Percentiles rank a stretch among this genome's conserved stretches.
phyloP scores from a whole-genome alignment of 2,888 invertebrate species.

The Conchocele bisecta region DNA sequence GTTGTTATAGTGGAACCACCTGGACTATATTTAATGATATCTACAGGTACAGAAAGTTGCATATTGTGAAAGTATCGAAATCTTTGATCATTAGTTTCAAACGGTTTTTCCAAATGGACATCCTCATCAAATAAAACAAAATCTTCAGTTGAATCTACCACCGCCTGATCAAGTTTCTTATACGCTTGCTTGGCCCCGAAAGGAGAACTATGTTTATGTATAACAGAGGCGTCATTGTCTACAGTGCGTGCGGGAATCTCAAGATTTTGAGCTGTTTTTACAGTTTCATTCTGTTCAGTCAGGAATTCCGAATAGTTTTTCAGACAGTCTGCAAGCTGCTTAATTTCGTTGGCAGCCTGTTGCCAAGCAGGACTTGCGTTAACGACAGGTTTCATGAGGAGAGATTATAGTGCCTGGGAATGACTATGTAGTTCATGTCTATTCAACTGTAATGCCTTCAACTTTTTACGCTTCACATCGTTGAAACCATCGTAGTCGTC shows the following conservation, averaged over 20 bases:
- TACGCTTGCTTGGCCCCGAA: not conserved
- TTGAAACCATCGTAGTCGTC: slow-evolving; percentile 35
- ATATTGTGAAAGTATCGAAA: not conserved
- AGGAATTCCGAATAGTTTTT: not conserved
- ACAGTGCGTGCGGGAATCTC: not conserved
- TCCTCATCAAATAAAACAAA: not conserved
- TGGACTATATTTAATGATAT: not conserved
- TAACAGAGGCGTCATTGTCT: not conserved
- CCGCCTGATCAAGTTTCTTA: not conserved
- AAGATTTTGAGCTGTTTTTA: not conserved
- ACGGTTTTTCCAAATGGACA: not conserved
- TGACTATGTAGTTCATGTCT: slow-evolving; percentile 19
- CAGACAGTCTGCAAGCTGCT: not conserved
- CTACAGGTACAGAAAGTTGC: not conserved
- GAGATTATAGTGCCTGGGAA: slow-evolving; percentile 33
- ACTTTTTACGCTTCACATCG: slow-evolving; percentile 36
- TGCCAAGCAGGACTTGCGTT: slow-evolving; percentile 3
- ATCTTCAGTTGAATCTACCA: not conserved
- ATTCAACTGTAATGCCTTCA: slow-evolving; percentile 18
- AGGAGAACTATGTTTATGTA: not conserved
- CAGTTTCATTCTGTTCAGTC: not conserved
- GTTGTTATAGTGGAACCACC: not conserved
- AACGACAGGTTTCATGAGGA: too few species aligned
- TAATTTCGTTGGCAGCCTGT: not conserved
- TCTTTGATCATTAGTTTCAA: not conserved